Evolutionary conservation across 2,888 invertebrate genomes (phyloP).

Genomic region (Galerucella calmariensis): DNA sequence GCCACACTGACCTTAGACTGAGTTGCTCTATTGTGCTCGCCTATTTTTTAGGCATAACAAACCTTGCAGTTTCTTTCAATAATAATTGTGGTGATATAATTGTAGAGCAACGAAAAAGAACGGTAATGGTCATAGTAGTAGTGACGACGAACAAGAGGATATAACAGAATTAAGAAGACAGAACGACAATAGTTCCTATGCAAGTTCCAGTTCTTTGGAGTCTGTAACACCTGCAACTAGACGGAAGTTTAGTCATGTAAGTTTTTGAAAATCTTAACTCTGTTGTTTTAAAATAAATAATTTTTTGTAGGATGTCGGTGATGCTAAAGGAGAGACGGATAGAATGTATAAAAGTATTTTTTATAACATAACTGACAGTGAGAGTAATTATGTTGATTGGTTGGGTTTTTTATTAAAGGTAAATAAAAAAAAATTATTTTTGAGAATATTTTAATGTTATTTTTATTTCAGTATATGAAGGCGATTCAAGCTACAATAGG

Average conservation of each 20-base stretch:
- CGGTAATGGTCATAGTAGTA: slow-evolving; percentile 57
- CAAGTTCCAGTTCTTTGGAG: slow-evolving; percentile 66
- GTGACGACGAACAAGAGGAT: slow-evolving; percentile 63
- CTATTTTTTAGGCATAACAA: background rate
- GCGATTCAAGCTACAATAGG: slow-evolving; percentile 88
- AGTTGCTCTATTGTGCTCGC: background rate
- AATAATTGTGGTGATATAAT: slow-evolving; percentile 4
- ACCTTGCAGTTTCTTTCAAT: background rate
- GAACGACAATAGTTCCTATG: slow-evolving; percentile 64
- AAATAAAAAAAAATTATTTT: slow-evolving; percentile 47
- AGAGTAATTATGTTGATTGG: slow-evolving; percentile 90
- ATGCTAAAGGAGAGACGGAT: slow-evolving; percentile 75
- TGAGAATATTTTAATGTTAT: slow-evolving; percentile 25
- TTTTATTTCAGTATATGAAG: slow-evolving; percentile 83
- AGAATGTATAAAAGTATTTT: slow-evolving; percentile 91
- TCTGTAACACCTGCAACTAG: slow-evolving; percentile 66
- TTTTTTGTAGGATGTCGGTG: slow-evolving; percentile 53
- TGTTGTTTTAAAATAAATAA: background rate
- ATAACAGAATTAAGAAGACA: slow-evolving; percentile 63
- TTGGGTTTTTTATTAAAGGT: slow-evolving; percentile 90
- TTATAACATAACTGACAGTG: slow-evolving; percentile 90
- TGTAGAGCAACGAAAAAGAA: slow-evolving; percentile 55
- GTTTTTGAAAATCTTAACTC: slow-evolving; percentile 5
- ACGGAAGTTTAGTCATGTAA: slow-evolving; percentile 61
- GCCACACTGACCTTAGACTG: too few relatives aligned